Base-by-base conservation (phyloP, 2,888 invertebrate species). In the Morpho helenor region DNA sequence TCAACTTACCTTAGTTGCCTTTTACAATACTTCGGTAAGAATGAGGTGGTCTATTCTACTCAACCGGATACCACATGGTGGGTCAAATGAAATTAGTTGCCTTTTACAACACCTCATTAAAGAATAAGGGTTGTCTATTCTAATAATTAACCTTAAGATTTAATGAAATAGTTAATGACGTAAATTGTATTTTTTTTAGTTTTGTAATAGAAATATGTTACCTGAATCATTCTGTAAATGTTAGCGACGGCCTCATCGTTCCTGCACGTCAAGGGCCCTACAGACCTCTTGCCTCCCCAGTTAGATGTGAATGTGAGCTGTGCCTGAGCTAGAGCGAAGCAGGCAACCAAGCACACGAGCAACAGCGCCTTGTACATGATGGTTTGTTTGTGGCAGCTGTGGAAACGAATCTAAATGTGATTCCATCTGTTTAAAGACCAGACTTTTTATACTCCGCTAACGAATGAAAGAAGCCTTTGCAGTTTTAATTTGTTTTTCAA, bases 241-340 rank as follows among this genome's bases (percentile, higher is more conserved):
- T 78, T 71, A 0, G 75, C 74, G 8, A 87, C 65, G 0, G 81
- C 76, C 6, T 88, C 87, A 2, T 87, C 87, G 45, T 74, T 85
- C 45, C 82, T 74, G 66, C 87, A 88, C 42, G 77, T 72, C 61
- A 80, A 65, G 0, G 79, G 70, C 0, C 70, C 77, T 0, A 72
- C 73, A 42, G 79, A 74, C 9, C 92, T 80, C 63, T 88, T 85
- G 2, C 87, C 88, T 0, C 82, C 89, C 92, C 92, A 93, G 55
- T 86, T 88, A 0, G 92, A 91, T 0, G 92, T 92, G 71, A 92
- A 93, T 5, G 92, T 93, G 44, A 93, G 72, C 69, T 92, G 92
- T 0, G 86, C 92, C 1, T 84, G 77, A 16, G 75, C 69, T 39
- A 82, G 52, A 59, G 76, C 77, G 42, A 82, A 50, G 66, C 79